These are phyloP conservation scores for Pelecanus crispus DNA, from an alignment of 2,113 vertebrate species.

Conservation along the genomic window DNA sequence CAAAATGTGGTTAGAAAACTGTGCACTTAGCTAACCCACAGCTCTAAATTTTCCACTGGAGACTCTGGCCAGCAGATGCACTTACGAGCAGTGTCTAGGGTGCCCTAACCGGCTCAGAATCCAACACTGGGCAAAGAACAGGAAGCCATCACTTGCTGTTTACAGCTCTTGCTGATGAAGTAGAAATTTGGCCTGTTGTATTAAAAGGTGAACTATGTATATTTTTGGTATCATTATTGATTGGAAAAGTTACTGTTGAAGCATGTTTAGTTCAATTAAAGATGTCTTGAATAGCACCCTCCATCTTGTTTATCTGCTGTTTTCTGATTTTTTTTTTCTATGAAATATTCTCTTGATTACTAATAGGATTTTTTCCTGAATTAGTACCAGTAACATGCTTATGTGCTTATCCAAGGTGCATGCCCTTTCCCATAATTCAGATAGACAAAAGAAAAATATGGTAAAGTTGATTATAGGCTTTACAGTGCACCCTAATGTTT, in stretches of 20 bases:
- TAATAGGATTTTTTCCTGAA: neutral
- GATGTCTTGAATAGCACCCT: neutral
- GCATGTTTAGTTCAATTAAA: neutral
- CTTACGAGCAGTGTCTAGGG: neutral
- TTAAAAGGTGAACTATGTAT: neutral
- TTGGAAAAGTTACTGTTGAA: neutral
- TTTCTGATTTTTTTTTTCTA: neutral
- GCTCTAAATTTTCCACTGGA: neutral
- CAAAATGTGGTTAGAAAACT: neutral
- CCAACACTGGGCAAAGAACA: neutral
- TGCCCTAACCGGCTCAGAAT: neutral
- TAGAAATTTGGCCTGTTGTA: neutral
- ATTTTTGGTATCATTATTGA: neutral
- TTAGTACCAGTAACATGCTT: neutral
- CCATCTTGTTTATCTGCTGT: neutral
- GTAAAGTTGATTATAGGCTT: neutral
- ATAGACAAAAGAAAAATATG: neutral
- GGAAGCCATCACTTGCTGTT: neutral
- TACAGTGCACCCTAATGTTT: neutral
- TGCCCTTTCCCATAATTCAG: neutral
- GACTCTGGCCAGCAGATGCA: neutral
- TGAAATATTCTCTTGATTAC: neutral
- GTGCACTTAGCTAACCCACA: neutral
- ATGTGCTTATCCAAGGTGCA: neutral
- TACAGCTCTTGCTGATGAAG: neutral